phyloP scores from a whole-genome alignment of 1,140 invertebrate genomes.

The Probaryconus sp. region DNA sequence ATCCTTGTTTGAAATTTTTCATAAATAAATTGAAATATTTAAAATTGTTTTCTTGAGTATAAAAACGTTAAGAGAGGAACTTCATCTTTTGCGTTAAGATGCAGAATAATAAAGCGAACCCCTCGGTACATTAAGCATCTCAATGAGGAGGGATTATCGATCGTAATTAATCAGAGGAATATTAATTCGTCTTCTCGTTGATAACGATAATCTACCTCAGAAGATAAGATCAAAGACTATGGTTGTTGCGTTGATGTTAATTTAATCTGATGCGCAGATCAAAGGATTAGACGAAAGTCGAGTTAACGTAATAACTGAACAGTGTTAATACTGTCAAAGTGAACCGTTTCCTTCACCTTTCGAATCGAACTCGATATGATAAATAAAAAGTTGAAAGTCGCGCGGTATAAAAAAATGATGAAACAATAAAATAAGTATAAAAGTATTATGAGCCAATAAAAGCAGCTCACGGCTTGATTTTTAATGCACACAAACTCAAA shows the following conservation, averaged over 20 bases:
- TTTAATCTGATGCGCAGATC: conserved; percentile 42
- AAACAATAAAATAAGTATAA: conserved; percentile 41
- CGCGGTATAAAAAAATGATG: conserved; percentile 26
- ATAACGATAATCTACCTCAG: conserved; percentile 43
- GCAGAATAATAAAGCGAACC: too few species aligned
- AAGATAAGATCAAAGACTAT: conserved; percentile 51
- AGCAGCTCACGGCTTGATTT: conserved; percentile 31
- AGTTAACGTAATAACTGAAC: conserved; percentile 13
- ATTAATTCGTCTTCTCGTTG: conserved; percentile 54
- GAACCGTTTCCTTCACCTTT: conserved; percentile 9
- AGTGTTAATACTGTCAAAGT: conserved; percentile 30
- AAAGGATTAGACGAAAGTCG: conserved; percentile 51
- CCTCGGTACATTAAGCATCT: conserved; percentile 26
- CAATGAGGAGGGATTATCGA: conserved; percentile 46
- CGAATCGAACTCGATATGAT: conserved; percentile 1
- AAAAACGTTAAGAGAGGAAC: too few species aligned
- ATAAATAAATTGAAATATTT: too few species aligned
- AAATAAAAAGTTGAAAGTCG: conserved; percentile 22
- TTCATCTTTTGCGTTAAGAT: too few species aligned
- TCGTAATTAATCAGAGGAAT: conserved; percentile 50
- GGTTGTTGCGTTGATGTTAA: conserved; percentile 26
- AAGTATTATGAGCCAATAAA: conserved; percentile 30
- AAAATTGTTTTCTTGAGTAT: conserved; percentile 13
- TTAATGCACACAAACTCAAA: conserved; percentile 21
- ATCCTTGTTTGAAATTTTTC: too few species aligned